Evolutionary conservation across 2,113 vertebrate genomes (phyloP), one percentile per base, ranked within the genome.

Genomic region (Solea senegalensis): DNA sequence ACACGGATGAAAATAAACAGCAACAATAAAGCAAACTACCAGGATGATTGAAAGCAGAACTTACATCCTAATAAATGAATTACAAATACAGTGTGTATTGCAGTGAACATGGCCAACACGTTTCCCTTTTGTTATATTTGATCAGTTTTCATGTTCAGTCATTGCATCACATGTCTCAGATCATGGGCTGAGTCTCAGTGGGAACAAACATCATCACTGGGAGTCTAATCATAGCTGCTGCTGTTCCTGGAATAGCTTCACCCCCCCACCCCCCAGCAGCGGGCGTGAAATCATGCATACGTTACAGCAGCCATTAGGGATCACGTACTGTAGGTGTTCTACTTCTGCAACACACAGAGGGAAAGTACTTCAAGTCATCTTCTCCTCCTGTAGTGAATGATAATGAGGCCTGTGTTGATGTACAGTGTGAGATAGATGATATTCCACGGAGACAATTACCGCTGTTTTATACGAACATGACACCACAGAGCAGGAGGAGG

Each of bases 201-300:
- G 86, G 85, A 84, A 86, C 76, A 90, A 90, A 87, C 80, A 83
- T 77, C 69, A 72, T 74, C 65, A 8, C 61, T 69, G 85, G 74
- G 81, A 90, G 28, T 56, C 79, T 86, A 82, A 91, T 89, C 84
- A 86, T 88, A 82, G 90, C 84, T 86, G 85, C 83, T 83, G 79
- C 81, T 83, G 78, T 78, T 88, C 88, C 86, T 83, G 80, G 88
- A 92, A 93, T 92, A 92, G 90, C 81, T 89, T 72, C 70, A 82
- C 91, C 91, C 21, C 21, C 21, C 21, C 21, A 21, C 21, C 21
- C 21, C 21, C 21, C 21, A 21, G 21, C 21, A 75, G 80, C 84
- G 90, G 91, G 90, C 88, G 82, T 70, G 80, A 88, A 91, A 87
- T 89, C 83, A 88, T 89, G 87, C 85, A 90, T 88, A 84, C 59